Evolutionary conservation across 92 coral and sea anemone species (phyloP).

Genomic region (Bergia puertoricense): DNA sequence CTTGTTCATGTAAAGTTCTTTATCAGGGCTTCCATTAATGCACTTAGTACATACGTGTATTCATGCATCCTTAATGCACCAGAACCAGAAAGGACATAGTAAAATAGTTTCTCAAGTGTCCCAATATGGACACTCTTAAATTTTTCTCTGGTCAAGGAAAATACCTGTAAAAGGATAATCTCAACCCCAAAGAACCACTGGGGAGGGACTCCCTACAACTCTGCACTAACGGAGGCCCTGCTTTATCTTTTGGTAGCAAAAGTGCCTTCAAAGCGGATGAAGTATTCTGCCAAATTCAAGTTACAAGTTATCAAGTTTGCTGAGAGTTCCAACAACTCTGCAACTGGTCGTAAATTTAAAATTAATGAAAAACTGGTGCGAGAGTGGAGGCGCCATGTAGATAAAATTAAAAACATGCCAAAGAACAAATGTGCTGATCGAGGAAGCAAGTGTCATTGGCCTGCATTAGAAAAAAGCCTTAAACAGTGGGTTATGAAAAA

Average conservation of each 20-base stretch:
- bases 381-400: slow-evolving; percentile 25
- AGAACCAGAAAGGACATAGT: no score
- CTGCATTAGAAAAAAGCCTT: slow-evolving; percentile 25
- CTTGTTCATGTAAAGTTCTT: no score
- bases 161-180: no score
- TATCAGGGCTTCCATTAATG: no score
- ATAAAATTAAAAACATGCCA: slow-evolving; percentile 19
- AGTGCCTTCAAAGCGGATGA: neutral
- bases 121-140: no score
- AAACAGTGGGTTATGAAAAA: neutral
- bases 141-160: no score
- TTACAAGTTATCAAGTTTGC: neutral
- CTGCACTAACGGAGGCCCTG: no score
- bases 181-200: no score
- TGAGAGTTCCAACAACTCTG: slow-evolving; percentile 11
- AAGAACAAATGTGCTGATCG: slow-evolving; percentile 35
- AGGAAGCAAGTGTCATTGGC: slow-evolving; percentile 41
- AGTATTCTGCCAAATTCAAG: slow-evolving; percentile 1
- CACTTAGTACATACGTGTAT: no score
- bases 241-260: slow-evolving; percentile 3
- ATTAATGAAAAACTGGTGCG: slow-evolving; percentile 27
- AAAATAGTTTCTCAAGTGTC: no score
- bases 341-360: slow-evolving; percentile 31
- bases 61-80: no score
- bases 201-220: no score